Conservation (phyloP, 2,113 vertebrate genomes). For the Sarotherodon lohbergeri region DNA sequence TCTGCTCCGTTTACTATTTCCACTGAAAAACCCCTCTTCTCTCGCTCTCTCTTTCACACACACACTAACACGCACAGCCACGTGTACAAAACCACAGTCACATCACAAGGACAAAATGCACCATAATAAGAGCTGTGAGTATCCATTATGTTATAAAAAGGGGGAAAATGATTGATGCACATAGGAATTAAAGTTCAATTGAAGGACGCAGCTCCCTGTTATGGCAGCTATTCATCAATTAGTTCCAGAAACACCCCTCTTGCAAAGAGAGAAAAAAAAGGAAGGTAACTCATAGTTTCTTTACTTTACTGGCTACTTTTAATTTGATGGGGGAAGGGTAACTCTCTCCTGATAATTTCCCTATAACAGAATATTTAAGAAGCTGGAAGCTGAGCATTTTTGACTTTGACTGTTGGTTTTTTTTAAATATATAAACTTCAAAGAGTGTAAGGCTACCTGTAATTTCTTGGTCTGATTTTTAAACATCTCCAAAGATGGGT, state of each 20-base stretch:
- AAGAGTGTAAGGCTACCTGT: background rate
- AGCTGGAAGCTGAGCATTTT: background rate
- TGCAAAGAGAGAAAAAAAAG: background rate
- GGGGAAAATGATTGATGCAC: constrained; percentile 68
- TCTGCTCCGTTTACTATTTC: constrained; percentile 4
- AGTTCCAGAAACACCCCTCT: constrained; percentile 58
- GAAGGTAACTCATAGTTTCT: constrained; percentile 2
- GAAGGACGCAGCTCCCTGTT: constrained; percentile 67
- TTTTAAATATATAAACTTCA: background rate
- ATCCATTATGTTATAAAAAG: constrained; percentile 57
- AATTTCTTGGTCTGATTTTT: background rate
- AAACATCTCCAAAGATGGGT: background rate
- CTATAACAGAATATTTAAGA: background rate
- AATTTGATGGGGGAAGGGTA: background rate
- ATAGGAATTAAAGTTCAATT: constrained; percentile 70
- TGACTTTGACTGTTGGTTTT: background rate
- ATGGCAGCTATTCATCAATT: constrained; percentile 71
- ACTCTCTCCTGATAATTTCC: background rate
- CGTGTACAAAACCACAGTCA: background rate
- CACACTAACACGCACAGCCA: background rate
- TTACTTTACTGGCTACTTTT: background rate
- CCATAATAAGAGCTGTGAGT: constrained; percentile 44
- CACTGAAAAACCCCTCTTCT: background rate
- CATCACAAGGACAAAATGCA: constrained; percentile 58
- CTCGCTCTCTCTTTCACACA: background rate